Evolutionary conservation across 2,113 vertebrate species (phyloP).

Genomic region (Pao palembangensis): DNA sequence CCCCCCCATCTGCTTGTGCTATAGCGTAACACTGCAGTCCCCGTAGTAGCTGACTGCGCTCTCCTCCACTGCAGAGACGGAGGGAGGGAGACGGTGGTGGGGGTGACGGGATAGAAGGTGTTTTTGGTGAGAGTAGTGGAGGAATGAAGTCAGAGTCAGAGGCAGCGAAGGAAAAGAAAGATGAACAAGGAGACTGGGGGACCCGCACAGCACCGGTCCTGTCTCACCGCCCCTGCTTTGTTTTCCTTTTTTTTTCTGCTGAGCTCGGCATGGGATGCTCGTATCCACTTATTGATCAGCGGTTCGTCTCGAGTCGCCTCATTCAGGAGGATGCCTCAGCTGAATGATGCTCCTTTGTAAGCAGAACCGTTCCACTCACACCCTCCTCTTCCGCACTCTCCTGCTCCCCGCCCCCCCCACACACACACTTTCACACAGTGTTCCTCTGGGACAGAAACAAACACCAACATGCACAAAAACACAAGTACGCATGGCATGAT

Average conservation of each 20-base stretch:
- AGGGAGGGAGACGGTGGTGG: conserved; percentile 32
- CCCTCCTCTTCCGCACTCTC: conserved; percentile 4
- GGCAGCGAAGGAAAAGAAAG: conserved; percentile 13
- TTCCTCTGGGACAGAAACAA: not conserved
- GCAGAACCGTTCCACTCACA: conserved; percentile 30
- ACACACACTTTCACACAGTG: not conserved
- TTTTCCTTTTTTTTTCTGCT: conserved; percentile 35
- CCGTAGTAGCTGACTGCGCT: conserved; percentile 75
- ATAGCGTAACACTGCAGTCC: conserved; percentile 80
- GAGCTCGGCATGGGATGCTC: conserved; percentile 32
- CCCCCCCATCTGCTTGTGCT: conserved; percentile 64
- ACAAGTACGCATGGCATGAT: not conserved
- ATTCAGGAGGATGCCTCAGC: conserved; percentile 51
- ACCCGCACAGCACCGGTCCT: conserved; percentile 22
- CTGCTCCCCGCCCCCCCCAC: no score
- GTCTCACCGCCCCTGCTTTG: conserved; percentile 9
- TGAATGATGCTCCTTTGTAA: conserved; percentile 46
- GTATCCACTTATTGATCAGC: conserved; percentile 51
- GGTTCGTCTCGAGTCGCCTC: conserved; percentile 36
- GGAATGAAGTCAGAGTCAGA: conserved; percentile 17
- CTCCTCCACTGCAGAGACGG: conserved; percentile 72
- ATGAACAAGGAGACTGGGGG: conserved; percentile 12
- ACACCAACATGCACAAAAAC: not conserved
- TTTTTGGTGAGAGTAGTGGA: conserved; percentile 17
- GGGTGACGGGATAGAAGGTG: conserved; percentile 19